A percentile compares a stretch with the other conserved stretches of the same genome.
Conservation (phyloP, 2,888 invertebrate species). For the Chrysolina haemoptera region DNA sequence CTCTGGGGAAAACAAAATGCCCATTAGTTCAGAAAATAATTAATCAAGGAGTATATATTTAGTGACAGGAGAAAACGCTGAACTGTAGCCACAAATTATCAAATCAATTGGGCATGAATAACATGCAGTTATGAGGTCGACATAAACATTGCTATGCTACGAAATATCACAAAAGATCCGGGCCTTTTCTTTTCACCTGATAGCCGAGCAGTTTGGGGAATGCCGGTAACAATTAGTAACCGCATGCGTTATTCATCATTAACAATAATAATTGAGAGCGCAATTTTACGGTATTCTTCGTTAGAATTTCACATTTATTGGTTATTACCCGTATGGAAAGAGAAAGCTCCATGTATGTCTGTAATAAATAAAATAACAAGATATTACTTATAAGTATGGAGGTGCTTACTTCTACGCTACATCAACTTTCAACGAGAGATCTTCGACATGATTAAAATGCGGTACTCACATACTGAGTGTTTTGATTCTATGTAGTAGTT, state of each 20-base stretch:
- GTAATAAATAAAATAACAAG: constrained; percentile 6
- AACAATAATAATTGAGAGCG: constrained; percentile 13
- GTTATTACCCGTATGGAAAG: constrained; percentile 22
- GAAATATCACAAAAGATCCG: background rate
- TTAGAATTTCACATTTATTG: constrained; percentile 19
- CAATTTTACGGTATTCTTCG: constrained; percentile 15
- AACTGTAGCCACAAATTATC: background rate
- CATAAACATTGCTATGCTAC: background rate
- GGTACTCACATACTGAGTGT: background rate
- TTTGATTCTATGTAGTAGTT: background rate
- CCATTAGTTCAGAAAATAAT: too few species aligned
- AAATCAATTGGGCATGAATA: background rate
- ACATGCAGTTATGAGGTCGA: background rate
- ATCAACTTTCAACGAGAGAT: background rate
- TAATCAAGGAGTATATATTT: too few species aligned
- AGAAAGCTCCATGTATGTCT: constrained; percentile 10
- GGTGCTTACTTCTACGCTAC: constrained; percentile 7
- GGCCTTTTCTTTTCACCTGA: background rate
- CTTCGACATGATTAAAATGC: background rate
- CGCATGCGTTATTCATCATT: background rate
- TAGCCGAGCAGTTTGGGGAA: background rate
- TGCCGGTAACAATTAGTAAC: background rate
- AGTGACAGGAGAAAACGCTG: background rate
- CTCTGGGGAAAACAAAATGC: too few species aligned
- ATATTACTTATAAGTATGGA: background rate